These are phyloP conservation scores for Leptopilina clavipes DNA, from an alignment of 1,140 invertebrate species.

Conservation along the genomic window DNA sequence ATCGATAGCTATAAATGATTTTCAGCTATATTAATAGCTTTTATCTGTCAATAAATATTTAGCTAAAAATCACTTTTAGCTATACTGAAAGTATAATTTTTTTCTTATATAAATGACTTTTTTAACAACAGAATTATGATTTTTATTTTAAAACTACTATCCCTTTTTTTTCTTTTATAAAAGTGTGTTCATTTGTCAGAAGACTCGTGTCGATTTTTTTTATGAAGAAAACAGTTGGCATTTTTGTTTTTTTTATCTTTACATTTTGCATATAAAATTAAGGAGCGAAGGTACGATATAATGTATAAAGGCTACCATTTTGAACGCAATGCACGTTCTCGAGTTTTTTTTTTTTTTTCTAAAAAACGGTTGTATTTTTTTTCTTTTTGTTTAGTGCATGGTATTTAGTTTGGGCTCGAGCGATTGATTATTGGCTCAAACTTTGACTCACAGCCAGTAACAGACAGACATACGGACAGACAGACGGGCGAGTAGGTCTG, in stretches of 20 bases:
- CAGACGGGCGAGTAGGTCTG: conserved; percentile 50
- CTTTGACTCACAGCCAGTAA: conserved; percentile 53
- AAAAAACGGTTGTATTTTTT: conserved; percentile 50
- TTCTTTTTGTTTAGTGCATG: conserved; percentile 52
- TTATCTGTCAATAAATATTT: no score
- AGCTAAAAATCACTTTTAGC: no score
- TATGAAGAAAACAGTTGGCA: conserved; percentile 8
- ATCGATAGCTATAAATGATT: no score
- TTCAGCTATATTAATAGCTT: no score
- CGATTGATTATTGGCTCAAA: conserved; percentile 35
- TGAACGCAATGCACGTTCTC: conserved; percentile 51
- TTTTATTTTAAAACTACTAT: conserved; percentile 34
- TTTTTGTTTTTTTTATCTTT: conserved; percentile 46
- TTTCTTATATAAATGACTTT: no score
- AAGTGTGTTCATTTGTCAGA: conserved; percentile 45
- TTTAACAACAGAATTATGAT: neutral
- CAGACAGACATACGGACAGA: conserved; percentile 55
- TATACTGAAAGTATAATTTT: no score
- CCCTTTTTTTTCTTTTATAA: conserved; percentile 49
- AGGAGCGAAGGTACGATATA: conserved; percentile 52
- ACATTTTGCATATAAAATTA: conserved; percentile 53
- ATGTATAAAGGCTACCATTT: conserved; percentile 52
- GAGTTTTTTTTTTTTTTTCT: no score
- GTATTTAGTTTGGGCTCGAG: conserved; percentile 51
- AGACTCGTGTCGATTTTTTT: conserved; percentile 31